Evolutionary conservation across 1,140 invertebrate genomes (phyloP).

Genomic region (Musca vetustissima): DNA sequence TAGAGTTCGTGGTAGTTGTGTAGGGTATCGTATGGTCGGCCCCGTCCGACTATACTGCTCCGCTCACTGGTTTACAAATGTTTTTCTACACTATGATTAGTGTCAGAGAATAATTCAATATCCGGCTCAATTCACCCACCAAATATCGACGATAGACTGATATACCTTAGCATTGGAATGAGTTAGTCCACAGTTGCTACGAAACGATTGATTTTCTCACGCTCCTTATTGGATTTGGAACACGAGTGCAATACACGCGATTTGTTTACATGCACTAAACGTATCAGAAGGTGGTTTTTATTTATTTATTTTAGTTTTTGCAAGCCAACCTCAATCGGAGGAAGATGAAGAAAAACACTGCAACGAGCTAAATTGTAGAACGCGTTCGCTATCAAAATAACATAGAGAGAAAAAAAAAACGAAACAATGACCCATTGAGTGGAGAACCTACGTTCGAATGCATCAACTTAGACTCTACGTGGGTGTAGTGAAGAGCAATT

Average conservation of each 20-base stretch:
- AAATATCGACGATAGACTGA: background rate
- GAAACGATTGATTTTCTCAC: conserved; percentile 17
- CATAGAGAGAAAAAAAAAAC: background rate
- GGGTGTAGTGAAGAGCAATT: too few species aligned
- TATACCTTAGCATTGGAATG: background rate
- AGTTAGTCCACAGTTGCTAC: conserved; percentile 1
- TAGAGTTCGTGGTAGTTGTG: too few species aligned
- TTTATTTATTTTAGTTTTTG: too few species aligned
- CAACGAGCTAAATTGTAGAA: background rate
- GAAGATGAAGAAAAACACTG: too few species aligned
- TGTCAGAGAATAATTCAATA: too few species aligned
- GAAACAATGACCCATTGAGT: conserved; percentile 13
- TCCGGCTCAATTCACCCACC: background rate
- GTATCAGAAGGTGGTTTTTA: conserved; percentile 9
- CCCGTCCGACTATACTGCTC: too few species aligned
- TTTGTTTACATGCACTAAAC: conserved; percentile 20
- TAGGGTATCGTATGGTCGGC: too few species aligned
- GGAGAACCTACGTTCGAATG: background rate
- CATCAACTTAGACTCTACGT: too few species aligned
- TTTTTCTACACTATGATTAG: too few species aligned
- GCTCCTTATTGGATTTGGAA: conserved; percentile 23
- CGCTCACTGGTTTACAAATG: too few species aligned
- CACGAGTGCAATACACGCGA: conserved; percentile 23
- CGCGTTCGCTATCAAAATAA: conserved; percentile 1
- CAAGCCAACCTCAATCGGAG: too few species aligned